Evolutionary conservation across 2,888 invertebrate species (phyloP).

Genomic region (Branchellion lobata): DNA sequence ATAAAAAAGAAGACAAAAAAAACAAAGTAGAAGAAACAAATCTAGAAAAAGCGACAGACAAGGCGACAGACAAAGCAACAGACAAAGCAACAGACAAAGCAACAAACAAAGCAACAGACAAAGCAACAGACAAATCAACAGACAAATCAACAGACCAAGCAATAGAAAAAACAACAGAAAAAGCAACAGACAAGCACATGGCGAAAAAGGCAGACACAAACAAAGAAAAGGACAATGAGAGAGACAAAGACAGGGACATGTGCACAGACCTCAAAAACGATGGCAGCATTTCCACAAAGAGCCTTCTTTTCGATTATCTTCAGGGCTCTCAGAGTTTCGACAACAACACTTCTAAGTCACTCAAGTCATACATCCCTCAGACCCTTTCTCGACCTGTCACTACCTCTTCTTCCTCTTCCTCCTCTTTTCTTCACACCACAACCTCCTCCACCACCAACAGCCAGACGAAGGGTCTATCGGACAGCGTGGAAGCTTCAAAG

Average conservation of each 20-base stretch:
- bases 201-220: background rate
- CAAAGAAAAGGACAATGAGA: background rate
- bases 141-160: background rate
- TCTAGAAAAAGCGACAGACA: background rate
- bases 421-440: background rate
- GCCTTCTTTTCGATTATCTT: conserved; percentile 33
- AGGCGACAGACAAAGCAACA: no score
- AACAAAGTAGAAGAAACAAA: background rate
- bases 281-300: conserved; percentile 14
- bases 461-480: background rate
- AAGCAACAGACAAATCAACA: background rate
- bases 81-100: background rate
- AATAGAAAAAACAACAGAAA: no score
- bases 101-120: background rate
- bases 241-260: background rate
- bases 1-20: no score
- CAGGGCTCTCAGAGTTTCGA: conserved; percentile 28
- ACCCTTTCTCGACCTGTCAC: background rate
- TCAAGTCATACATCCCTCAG: conserved; percentile 32
- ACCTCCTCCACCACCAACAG: background rate
- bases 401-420: background rate
- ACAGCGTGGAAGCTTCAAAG: background rate
- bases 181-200: no score
- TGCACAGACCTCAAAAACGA: background rate
- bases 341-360: conserved; percentile 28